phyloP scores from a whole-genome alignment of 2,888 invertebrate genomes.

The Augiades crinisus region DNA sequence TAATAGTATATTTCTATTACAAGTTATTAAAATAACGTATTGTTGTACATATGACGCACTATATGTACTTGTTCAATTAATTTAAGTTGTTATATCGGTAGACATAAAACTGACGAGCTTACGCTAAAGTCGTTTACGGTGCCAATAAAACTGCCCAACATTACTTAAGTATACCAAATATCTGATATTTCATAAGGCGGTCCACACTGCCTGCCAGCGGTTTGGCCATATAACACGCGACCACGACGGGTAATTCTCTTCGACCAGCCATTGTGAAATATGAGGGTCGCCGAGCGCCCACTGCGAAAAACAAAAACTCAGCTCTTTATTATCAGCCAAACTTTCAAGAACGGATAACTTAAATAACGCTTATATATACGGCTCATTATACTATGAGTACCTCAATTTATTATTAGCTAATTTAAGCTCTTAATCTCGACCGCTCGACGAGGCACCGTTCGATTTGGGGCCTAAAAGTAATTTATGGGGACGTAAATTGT shows the following conservation, averaged over 20 bases:
- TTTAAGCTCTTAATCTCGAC: slow-evolving; percentile 53
- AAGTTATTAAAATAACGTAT: neutral
- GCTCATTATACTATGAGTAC: slow-evolving; percentile 18
- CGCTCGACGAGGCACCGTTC: slow-evolving; percentile 42
- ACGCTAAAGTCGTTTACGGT: slow-evolving; percentile 18
- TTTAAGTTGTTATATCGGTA: too few species aligned
- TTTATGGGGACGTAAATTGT: slow-evolving; percentile 59
- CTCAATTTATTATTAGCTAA: slow-evolving; percentile 47
- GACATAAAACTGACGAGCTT: slow-evolving; percentile 4
- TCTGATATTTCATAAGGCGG: slow-evolving; percentile 30
- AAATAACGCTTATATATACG: slow-evolving; percentile 36
- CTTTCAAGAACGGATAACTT: slow-evolving; percentile 43
- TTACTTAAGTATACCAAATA: slow-evolving; percentile 24
- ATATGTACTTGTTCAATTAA: too few species aligned
- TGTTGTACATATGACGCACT: neutral
- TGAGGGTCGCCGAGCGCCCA: slow-evolving; percentile 55
- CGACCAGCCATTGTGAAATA: slow-evolving; percentile 63
- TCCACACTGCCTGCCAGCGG: slow-evolving; percentile 34
- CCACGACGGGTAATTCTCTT: slow-evolving; percentile 53
- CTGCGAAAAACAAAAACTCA: slow-evolving; percentile 53
- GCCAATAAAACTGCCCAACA: slow-evolving; percentile 18
- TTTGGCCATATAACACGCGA: slow-evolving; percentile 39
- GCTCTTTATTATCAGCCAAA: slow-evolving; percentile 48
- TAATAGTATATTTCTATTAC: too few species aligned
- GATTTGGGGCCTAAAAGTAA: slow-evolving; percentile 49